A percentile compares a stretch with the other conserved stretches of the same genome.
These are phyloP conservation scores for Heliconius charithonia DNA, from an alignment of 2,888 invertebrate genomes.

Conservation along the genomic window DNA sequence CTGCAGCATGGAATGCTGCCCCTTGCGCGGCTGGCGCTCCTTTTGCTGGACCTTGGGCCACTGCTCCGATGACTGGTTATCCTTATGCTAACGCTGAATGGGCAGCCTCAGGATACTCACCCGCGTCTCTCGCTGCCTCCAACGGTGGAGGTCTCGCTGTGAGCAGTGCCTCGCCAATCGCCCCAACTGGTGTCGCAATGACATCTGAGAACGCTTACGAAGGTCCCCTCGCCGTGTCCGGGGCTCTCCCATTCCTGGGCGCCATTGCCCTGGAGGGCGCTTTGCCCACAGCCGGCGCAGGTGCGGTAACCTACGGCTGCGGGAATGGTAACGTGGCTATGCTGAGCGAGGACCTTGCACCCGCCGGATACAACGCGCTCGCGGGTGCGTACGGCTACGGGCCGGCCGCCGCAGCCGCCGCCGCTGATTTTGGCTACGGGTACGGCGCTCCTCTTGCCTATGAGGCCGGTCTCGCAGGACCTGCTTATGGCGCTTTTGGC, in stretches of 20 bases:
- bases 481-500: conserved; percentile 26
- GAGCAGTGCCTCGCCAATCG: conserved; percentile 56
- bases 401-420: conserved; percentile 26
- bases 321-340: conserved; percentile 59
- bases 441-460: conserved; percentile 33
- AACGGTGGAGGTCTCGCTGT: conserved; percentile 60
- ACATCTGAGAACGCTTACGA: conserved; percentile 62
- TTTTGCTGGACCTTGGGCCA: conserved; percentile 19
- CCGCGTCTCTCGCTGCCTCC: conserved; percentile 57
- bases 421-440: conserved; percentile 29
- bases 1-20: conserved; percentile 24
- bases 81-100: conserved; percentile 47
- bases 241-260: conserved; percentile 63
- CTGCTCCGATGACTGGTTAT: conserved; percentile 18
- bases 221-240: conserved; percentile 57
- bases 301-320: conserved; percentile 59
- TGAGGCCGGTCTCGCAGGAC: conserved; percentile 34
- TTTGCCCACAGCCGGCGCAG: conserved; percentile 59
- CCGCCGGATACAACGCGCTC: conserved; percentile 44
- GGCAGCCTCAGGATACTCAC: conserved; percentile 53
- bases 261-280: conserved; percentile 59
- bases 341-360: conserved; percentile 50
- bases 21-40: conserved; percentile 30
- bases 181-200: conserved; percentile 60
- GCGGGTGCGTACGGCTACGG: conserved; percentile 39